phyloP scores from a whole-genome alignment of 2,797 vertebrate genomes.

The Oreochromis mossambicus region DNA sequence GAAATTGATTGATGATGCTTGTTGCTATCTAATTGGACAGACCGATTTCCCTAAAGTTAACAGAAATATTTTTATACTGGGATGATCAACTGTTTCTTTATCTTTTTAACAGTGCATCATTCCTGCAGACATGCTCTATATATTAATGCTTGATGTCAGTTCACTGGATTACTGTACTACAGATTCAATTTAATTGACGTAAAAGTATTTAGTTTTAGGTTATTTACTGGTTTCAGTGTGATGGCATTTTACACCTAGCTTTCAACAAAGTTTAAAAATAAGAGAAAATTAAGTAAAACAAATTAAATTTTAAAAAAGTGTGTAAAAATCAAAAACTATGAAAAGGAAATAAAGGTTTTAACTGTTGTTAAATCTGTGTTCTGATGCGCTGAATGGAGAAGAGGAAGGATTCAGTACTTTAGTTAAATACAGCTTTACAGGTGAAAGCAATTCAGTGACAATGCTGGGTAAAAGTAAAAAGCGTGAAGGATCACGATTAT shows the following conservation, averaged over 20 bases:
- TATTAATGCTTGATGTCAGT: background rate
- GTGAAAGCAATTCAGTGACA: background rate
- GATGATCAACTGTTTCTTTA: background rate
- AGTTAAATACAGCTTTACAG: background rate
- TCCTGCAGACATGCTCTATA: background rate
- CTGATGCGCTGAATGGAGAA: background rate
- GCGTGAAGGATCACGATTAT: fast-evolving
- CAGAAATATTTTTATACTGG: background rate
- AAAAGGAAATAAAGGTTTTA: background rate
- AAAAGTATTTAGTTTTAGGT: background rate
- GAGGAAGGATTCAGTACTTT: background rate
- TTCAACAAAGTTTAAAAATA: background rate
- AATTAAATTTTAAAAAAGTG: background rate
- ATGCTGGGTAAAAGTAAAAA: background rate
- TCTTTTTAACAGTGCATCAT: background rate
- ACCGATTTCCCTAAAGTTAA: background rate
- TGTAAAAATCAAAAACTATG: background rate
- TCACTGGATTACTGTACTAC: background rate
- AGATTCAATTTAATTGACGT: background rate
- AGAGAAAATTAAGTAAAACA: background rate
- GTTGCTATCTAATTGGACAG: background rate
- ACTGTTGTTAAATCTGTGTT: background rate
- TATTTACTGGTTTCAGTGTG: background rate
- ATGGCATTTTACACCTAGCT: background rate
- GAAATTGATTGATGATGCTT: background rate